These are phyloP conservation scores for Oxyteleia sp. DNA, from an alignment of 2,888 invertebrate genomes.

Conservation along the genomic window DNA sequence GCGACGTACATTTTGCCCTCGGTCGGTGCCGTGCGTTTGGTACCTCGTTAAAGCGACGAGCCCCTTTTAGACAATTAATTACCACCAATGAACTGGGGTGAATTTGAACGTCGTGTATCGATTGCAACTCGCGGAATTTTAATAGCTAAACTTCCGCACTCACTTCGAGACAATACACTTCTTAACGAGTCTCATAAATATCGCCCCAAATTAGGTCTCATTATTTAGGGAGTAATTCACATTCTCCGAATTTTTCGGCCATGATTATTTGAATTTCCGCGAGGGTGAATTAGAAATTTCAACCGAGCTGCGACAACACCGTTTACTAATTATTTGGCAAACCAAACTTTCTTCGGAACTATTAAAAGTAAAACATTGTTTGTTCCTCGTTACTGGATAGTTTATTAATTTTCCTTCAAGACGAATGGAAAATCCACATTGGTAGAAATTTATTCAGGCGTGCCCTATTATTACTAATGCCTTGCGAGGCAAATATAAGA, in stretches of 20 bases:
- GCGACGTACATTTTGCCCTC: slow-evolving; percentile 51
- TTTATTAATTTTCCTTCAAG: too few species aligned
- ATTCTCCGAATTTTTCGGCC: slow-evolving; percentile 37
- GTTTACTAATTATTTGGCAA: neutral
- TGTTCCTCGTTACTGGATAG: neutral
- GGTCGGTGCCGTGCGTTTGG: slow-evolving; percentile 57
- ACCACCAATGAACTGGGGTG: slow-evolving; percentile 71
- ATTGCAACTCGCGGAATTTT: slow-evolving; percentile 62
- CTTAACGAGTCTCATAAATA: slow-evolving; percentile 64
- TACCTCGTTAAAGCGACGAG: slow-evolving; percentile 75
- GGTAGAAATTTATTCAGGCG: too few species aligned
- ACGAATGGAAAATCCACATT: too few species aligned
- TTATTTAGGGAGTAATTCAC: slow-evolving; percentile 53
- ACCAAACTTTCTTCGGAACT: neutral
- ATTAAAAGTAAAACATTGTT: neutral
- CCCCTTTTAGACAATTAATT: slow-evolving; percentile 80
- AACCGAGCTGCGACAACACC: neutral
- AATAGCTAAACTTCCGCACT: slow-evolving; percentile 60
- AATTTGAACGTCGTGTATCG: slow-evolving; percentile 71
- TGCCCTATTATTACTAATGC: too few species aligned
- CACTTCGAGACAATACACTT: slow-evolving; percentile 65
- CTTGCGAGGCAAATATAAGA: too few species aligned
- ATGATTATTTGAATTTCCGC: slow-evolving; percentile 12
- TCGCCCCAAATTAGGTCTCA: slow-evolving; percentile 60
- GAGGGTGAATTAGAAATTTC: slow-evolving; percentile 24